phyloP scores from a whole-genome alignment of 2,888 invertebrate species.

The Seira sanloemensis region DNA sequence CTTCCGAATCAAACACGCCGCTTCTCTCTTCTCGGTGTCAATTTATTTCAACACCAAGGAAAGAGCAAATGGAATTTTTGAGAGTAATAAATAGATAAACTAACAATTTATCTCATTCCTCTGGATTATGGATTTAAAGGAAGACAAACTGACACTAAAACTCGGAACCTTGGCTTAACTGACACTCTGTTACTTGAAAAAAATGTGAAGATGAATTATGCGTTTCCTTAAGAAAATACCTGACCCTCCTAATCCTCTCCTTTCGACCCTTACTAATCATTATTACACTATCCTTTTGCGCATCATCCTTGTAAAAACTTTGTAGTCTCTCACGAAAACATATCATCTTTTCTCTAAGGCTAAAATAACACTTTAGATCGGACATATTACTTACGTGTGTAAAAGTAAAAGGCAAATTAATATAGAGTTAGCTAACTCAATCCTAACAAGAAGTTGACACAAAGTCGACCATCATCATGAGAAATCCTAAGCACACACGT shows the following conservation, averaged over 20 bases:
- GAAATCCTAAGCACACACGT: not conserved
- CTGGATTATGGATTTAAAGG: slow-evolving; percentile 19
- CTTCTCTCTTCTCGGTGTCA: slow-evolving; percentile 24
- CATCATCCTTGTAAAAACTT: not conserved
- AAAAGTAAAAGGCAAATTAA: not conserved
- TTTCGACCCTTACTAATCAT: slow-evolving; percentile 33
- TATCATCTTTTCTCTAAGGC: slow-evolving; percentile 15
- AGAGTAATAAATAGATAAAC: slow-evolving; percentile 56
- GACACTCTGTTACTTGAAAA: slow-evolving; percentile 41
- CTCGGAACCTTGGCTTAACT: slow-evolving; percentile 29
- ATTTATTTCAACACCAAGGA: not conserved
- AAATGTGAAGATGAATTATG: slow-evolving; percentile 38
- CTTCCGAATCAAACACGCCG: not conserved
- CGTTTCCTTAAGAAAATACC: slow-evolving; percentile 31
- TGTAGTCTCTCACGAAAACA: slow-evolving; percentile 9
- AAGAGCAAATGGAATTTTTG: slow-evolving; percentile 43
- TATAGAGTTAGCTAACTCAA: slow-evolving; percentile 45
- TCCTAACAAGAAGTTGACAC: slow-evolving; percentile 6
- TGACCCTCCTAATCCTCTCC: slow-evolving; percentile 49
- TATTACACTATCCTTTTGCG: not conserved
- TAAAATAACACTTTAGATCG: slow-evolving; percentile 27
- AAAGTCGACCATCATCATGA: slow-evolving; percentile 9
- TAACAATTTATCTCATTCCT: not conserved
- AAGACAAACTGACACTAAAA: slow-evolving; percentile 9
- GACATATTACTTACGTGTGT: slow-evolving; percentile 31